Evolutionary conservation across 2,888 invertebrate species (phyloP).

Genomic region (Conus canariensis): DNA sequence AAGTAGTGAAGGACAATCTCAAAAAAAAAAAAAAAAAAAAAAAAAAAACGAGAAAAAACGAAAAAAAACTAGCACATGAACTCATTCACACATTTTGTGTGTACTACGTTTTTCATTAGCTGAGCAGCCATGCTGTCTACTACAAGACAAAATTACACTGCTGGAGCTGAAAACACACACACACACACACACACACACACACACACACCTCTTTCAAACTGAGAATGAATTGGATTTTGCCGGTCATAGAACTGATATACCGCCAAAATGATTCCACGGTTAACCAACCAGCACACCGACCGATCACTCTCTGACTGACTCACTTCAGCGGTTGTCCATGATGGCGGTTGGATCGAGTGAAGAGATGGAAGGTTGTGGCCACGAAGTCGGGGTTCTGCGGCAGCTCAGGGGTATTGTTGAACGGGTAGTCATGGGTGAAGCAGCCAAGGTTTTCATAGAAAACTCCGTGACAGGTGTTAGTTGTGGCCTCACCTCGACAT

Average conservation of each 20-base stretch:
- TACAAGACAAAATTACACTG: too few species aligned
- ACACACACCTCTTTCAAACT: not conserved
- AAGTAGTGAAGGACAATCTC: too few species aligned
- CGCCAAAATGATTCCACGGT: too few species aligned
- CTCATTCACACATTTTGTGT: too few species aligned
- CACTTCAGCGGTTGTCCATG: constrained; percentile 37
- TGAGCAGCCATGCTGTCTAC: too few species aligned
- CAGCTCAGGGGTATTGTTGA: constrained; percentile 48
- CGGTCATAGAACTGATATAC: too few species aligned
- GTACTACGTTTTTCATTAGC: too few species aligned
- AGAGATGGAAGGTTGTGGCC: constrained; percentile 44
- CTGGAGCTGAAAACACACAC: not conserved
- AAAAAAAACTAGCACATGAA: too few species aligned
- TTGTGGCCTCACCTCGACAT: not conserved
- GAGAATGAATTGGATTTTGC: not conserved
- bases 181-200: constrained; percentile 19
- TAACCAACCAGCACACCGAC: not conserved
- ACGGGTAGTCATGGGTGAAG: constrained; percentile 44
- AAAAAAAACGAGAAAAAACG: too few species aligned
- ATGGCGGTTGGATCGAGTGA: constrained; percentile 43
- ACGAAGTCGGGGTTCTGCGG: constrained; percentile 46
- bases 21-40: too few species aligned
- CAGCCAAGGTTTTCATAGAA: constrained; percentile 46
- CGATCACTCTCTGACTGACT: not conserved
- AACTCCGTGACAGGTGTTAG: constrained; percentile 24